Base-by-base conservation (phyloP, 2,888 invertebrate genomes). In the Rotaria magnacalcarata region DNA sequence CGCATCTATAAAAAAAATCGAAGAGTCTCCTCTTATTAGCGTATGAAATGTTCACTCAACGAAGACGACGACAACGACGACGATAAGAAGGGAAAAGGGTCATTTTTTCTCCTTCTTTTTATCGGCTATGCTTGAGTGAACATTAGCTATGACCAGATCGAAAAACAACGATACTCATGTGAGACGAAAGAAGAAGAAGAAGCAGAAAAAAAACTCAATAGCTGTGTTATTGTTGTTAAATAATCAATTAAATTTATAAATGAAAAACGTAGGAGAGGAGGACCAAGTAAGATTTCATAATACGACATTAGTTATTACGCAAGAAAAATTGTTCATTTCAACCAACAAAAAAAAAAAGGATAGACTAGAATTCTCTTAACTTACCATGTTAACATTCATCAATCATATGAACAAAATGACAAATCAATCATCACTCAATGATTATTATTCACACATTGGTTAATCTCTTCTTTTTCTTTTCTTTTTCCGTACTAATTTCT, bases 201-300 rank as follows among this genome's bases (percentile, higher is more conserved):
- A 67, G n/a, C 8, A 67, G 34, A 67, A 34, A 67, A 67, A 27
- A 67, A 67, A 19, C 67, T 34, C 67, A 34, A 67, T 67, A 67
- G 67, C 34, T 67, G 67, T 67, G 67, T 67, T 67, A 67, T 67
- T 67, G 67, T 67, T 67, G 67, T 67, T 67, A 67, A 67, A 67
- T 67, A 67, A 67, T 67, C 67, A 67, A 67, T 67, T 67, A 67
- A 67, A 67, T 67, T 67, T 34, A 67, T 67, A 67, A 67, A 67
- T 67, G 67, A 67, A 67, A 67, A 67, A 52, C 8, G 52, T 16
- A 67, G 34, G 34, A 27, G 34, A 34, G 52, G 16, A 34, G 67
- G 34, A 14, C 6, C 27, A 34, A 34, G 34, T 16, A 67, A 67
- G 67, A 67, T 67, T 67, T 67, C 67, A 67, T 67, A 67, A 67